Percentiles rank a stretch among this genome's conserved stretches.
Conservation (phyloP, 2,797 vertebrate species). For the Molossus molossus region DNA sequence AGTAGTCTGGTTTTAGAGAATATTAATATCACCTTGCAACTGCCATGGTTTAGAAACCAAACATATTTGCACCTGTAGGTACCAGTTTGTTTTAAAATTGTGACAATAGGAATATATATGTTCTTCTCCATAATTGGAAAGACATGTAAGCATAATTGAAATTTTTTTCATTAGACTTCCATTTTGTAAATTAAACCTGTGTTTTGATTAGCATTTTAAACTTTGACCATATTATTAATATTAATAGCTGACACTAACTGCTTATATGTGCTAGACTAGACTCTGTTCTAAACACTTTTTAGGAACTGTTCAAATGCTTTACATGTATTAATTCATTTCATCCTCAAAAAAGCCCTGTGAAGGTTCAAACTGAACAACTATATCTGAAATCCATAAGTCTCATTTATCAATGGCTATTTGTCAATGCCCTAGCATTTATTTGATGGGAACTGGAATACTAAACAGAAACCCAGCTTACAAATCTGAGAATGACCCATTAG, state of each 20-base stretch:
- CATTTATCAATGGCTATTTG: not conserved
- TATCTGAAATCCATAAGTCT: not conserved
- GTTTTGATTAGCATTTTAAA: conserved; percentile 35
- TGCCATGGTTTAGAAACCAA: conserved; percentile 14
- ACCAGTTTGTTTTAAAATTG: conserved; percentile 43
- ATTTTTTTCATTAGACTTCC: not conserved
- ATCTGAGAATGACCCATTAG: not conserved
- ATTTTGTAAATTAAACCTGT: conserved; percentile 1
- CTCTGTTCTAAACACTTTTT: not conserved
- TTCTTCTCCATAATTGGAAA: conserved; percentile 5
- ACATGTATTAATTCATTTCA: not conserved
- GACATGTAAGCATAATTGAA: conserved; percentile 14
- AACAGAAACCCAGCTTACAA: conserved; percentile 25
- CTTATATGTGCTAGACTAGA: not conserved
- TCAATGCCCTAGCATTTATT: not conserved
- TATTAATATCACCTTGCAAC: not conserved
- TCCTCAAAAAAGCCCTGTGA: not conserved
- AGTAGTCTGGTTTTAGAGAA: conserved; percentile 4
- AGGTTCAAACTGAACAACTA: not conserved
- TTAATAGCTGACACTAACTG: not conserved
- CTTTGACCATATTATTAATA: not conserved
- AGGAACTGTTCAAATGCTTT: not conserved
- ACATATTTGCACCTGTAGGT: not conserved
- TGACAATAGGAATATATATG: not conserved
- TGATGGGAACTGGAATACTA: conserved; percentile 42